Base-by-base conservation (phyloP, 2,797 vertebrate species). In the Xiphophorus birchmanni region DNA sequence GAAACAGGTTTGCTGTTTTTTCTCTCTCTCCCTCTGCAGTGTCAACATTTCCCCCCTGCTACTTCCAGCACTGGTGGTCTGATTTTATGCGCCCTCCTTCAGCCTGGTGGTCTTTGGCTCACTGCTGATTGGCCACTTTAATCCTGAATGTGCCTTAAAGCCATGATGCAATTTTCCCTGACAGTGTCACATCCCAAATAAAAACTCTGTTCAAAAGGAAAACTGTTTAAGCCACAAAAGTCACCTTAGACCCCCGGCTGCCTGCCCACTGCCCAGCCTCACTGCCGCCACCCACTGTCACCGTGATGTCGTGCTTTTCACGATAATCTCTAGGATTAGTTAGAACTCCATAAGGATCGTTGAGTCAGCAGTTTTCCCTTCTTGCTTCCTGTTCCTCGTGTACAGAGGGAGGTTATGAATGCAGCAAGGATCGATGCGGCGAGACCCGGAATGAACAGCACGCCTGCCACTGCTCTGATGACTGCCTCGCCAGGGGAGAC, bases 401-500 rank as follows among this genome's bases (percentile, higher is more conserved):
- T 69, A 42, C 89, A 99, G 98, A 95, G 77, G 96, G 97, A 0
- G 97, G 97, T 77, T 99, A 97, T 93, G 97, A 98, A 88, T 99
- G 98, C 92, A 97, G 95, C 32, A 99, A 97, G 89, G 97, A 98
- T 73, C 96, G 98, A 29, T 99, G 99, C 76, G 98, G 97, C 82
- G 98, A 99, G 93, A 88, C 93, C 45, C 95, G 98, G 13, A 96
- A 96, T 32, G 97, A 99, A 4, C 97, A 97, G 32, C 95, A 96
- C 29, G 97, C 97, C 77, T 99, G 99, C 82, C 97, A 99, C 93
- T 99, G 99, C 92, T 98, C 98, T 12, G 97, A 99, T 42, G 98
- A 99, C 94, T 99, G 99, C 90, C 80, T 98, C 93, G 89, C 94
- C 84, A 95, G 91, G 91, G 98, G 98, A 91, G 99, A 99, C 95